Base-by-base conservation (phyloP, 2,888 invertebrate genomes). In the Athetis lepigone region DNA sequence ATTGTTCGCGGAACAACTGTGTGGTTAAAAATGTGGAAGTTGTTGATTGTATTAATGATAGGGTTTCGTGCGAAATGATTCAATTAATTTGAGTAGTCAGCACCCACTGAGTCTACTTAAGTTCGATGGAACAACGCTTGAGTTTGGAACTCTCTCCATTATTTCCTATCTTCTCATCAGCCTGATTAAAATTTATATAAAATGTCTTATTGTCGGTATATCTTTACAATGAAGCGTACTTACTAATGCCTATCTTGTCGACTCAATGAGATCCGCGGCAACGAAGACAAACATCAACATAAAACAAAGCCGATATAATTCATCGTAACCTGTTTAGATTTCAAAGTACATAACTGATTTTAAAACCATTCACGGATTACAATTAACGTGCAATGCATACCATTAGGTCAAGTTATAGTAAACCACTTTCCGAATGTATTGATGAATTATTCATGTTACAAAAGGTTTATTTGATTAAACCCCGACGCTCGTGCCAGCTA, bases 381-480 rank as follows among this genome's bases (percentile, higher is more conserved):
- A 54, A 58, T 46, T 42, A 37, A 58, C 80, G 80, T 77, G 78
- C 25, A 60, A 55, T 43, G 78, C 67, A 75, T 79, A 45, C 39
- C 11, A 77, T 71, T 63, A 77, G 13, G 45, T 21, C 37, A 58
- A 54, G 50, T 58, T 65, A 65, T 68, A 72, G 66, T 67, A 55
- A 60, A 67, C 66, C 58, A 75, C 64, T 75, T 75, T 69, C n/a
- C 46, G 63, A 64, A 69, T 71, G 47, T 68, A 45, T 37, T 21
- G 51, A 73, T 80, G 78, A 79, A 79, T 77, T 62, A 79, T 80
- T 79, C 75, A 79, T 70, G 68, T 54, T 56, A 67, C 61, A 72
- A 73, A 61, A 73, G 56, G 43, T 73, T 62, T 58, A 79, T 72
- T 69, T 66, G 73, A 77, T 77, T 69, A 71, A 65, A 69, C 45